phyloP scores from a whole-genome alignment of 92 coral and sea anemone genomes.

The Palythoa grandis region DNA sequence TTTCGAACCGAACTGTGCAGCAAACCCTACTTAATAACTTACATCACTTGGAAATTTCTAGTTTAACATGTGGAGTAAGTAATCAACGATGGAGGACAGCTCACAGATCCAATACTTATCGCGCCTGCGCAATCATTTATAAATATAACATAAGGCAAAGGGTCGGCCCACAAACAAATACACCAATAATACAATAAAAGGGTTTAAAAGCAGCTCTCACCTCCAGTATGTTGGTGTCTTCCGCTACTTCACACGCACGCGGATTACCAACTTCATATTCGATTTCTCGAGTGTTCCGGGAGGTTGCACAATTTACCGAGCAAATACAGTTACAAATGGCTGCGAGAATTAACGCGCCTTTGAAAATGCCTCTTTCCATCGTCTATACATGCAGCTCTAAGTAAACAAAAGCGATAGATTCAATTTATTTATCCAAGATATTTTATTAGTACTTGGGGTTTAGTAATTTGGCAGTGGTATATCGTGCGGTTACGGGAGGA shows the following conservation, averaged over 20 bases:
- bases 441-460: neutral
- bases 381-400: neutral
- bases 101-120: too few relatives aligned
- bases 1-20: too few relatives aligned
- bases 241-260: conserved; percentile 1
- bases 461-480: too few relatives aligned
- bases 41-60: too few relatives aligned
- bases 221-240: conserved; percentile 27
- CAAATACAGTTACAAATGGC: conserved; percentile 14
- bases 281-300: neutral
- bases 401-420: neutral
- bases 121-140: too few relatives aligned
- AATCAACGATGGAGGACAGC: too few relatives aligned
- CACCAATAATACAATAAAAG: neutral
- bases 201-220: neutral
- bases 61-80: too few relatives aligned
- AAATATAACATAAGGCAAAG: neutral
- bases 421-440: neutral
- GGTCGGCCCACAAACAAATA: neutral
- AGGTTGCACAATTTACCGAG: neutral
- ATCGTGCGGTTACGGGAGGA: too few relatives aligned
- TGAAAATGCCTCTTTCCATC: neutral
- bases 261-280: conserved; percentile 13
- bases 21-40: too few relatives aligned
- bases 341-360: neutral